A percentile compares a stretch with the other conserved stretches of the same genome.
Evolutionary conservation across 2,797 vertebrate genomes (phyloP).

Genomic region (Myotis planiceps): DNA sequence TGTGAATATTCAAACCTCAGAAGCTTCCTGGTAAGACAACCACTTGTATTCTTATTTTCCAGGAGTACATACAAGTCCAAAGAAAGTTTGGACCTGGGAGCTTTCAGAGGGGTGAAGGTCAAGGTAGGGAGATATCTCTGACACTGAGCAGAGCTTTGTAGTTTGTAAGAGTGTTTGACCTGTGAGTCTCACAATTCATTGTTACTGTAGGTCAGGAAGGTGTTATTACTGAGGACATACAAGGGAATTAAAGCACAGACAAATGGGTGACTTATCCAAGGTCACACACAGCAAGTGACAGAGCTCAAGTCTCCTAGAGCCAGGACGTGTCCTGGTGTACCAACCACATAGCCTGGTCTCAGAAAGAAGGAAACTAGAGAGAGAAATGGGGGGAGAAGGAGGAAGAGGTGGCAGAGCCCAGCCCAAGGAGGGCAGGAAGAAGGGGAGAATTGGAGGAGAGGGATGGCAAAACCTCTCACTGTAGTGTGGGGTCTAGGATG

Average conservation of each 20-base stretch:
- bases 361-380: not conserved
- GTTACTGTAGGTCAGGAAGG: not conserved
- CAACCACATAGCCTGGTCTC: not conserved
- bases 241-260: conserved; percentile 7
- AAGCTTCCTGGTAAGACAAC: not conserved
- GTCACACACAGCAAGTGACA: conserved; percentile 37
- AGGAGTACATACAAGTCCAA: not conserved
- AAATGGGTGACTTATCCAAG: conserved; percentile 27
- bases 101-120: not conserved
- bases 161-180: not conserved
- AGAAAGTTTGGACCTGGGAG: not conserved
- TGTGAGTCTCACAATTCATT: not conserved
- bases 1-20: not conserved
- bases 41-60: not conserved
- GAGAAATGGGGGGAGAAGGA: not conserved
- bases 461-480: not conserved
- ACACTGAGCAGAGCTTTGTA: not conserved
- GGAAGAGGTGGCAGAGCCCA: too few relatives aligned
- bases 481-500: not conserved
- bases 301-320: not conserved
- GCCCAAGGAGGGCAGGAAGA: not conserved
- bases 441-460: not conserved
- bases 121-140: not conserved
- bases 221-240: not conserved
- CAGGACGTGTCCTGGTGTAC: not conserved